Conservation (phyloP, 2,797 vertebrate species). For the Semaprochilodus insignis region DNA sequence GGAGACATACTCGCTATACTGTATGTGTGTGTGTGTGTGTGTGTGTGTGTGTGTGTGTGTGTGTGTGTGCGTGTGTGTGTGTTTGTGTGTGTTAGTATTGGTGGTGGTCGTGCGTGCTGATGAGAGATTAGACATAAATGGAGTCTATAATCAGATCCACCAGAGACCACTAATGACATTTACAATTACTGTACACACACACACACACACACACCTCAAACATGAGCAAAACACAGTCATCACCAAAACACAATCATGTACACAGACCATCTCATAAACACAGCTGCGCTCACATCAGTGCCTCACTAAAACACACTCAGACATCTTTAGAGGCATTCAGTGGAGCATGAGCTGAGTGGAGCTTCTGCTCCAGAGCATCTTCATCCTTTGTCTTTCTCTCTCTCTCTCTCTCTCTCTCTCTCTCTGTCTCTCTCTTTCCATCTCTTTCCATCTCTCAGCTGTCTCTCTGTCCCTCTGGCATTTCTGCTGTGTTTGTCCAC, state of each 20-base stretch:
- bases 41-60: too few species aligned
- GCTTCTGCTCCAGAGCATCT: conserved; percentile 17
- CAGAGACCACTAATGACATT: too few species aligned
- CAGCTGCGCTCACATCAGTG: background rate
- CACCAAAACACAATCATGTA: background rate
- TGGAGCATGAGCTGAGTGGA: background rate
- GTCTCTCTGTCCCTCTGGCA: conserved; percentile 21
- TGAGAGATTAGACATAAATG: too few species aligned
- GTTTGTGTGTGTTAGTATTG: too few species aligned
- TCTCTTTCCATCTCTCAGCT: background rate
- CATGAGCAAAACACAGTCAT: too few species aligned
- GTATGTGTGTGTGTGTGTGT: too few species aligned
- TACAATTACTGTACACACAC: too few species aligned
- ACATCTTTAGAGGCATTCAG: background rate
- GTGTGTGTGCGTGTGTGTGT: too few species aligned
- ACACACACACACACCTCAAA: too few species aligned
- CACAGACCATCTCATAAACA: background rate
- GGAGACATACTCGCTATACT: too few species aligned
- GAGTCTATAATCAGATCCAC: too few species aligned
- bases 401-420: background rate
- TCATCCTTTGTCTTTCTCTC: background rate
- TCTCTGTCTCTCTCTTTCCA: background rate
- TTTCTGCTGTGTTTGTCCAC: conserved; percentile 46
- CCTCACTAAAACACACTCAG: background rate
- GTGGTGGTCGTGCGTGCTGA: too few species aligned